Base-by-base conservation (phyloP, 2,888 invertebrate genomes). In the Seira ritae region DNA sequence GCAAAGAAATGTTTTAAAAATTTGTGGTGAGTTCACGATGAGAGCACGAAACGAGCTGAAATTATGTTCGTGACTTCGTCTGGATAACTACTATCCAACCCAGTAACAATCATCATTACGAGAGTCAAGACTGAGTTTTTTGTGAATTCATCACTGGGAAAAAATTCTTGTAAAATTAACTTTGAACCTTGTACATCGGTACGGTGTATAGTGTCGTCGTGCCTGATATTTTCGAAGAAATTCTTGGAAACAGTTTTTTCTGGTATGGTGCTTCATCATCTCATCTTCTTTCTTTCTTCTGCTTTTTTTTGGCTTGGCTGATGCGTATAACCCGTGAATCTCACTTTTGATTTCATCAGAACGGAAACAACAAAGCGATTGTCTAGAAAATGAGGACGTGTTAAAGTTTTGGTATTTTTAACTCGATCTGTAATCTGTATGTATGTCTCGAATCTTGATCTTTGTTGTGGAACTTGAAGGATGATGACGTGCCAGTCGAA, bases 21-120 rank as follows among this genome's bases (percentile, higher is more conserved):
- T 31, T 31, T 31, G 31, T 31, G 8, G n/a, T n/a, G 31, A 31
- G 31, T 50, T 50, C 50, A 50, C 12, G 50, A 50, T 23, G 46
- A 71, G 75, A 65, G 55, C 81, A 81, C 75, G 81, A 75, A 75
- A 81, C 22, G 46, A 76, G 22, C 67, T 20, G 46, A 82, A 82
- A 77, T 82, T 72, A 60, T 19, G 76, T 82, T 82, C 82, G 82
- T 82, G 82, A 82, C 82, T 31, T 31, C 31, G 2, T 31, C 31
- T 31, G 12, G 46, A 67, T 6, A 67, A 17, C 24, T 19, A 15
- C 23, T 55, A 69, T 17, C 31, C 74, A 50, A 50, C 50, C 71
- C 66, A 73, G 68, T 60, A 23, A 80, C 19, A 68, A 77, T 69
- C 70, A 77, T 66, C 76, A 69, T 75, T 69, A 77, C 70, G 50